A percentile compares a stretch with the other conserved stretches of the same genome.
phyloP scores from a whole-genome alignment of 2,113 vertebrate genomes.

The Alexandromys fortis region DNA sequence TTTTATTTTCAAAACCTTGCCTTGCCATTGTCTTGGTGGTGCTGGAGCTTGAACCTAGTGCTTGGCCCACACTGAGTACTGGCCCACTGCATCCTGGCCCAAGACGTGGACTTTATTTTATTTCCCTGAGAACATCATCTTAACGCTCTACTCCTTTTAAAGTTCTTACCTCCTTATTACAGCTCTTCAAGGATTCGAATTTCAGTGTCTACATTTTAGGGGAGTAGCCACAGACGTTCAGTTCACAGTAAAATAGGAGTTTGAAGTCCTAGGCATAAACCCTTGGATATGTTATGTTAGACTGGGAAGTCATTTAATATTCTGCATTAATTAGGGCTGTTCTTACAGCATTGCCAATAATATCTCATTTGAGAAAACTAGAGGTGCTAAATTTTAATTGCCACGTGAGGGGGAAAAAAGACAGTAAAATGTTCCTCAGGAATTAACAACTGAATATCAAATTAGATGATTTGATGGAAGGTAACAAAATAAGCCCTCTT shows the following conservation, averaged over 20 bases:
- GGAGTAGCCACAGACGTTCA: not conserved
- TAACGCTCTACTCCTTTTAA: not conserved
- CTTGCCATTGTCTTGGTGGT: not conserved
- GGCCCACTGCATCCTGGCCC: not conserved
- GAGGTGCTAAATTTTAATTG: not conserved
- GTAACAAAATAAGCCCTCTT: conserved; percentile 9
- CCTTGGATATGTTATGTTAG: not conserved
- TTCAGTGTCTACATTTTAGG: not conserved
- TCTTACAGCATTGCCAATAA: not conserved
- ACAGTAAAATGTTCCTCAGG: not conserved
- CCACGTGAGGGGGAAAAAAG: too few species aligned
- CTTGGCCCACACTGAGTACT: not conserved
- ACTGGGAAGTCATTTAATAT: not conserved
- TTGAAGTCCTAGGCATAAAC: not conserved
- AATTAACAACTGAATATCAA: not conserved
- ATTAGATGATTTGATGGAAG: not conserved
- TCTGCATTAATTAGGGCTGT: not conserved
- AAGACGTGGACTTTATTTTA: not conserved
- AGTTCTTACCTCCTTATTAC: not conserved
- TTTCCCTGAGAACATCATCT: not conserved
- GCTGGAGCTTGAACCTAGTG: not conserved
- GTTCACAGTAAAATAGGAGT: too few species aligned
- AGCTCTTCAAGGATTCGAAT: not conserved
- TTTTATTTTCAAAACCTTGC: not conserved
- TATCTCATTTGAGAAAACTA: not conserved